Evolutionary conservation across 2,113 vertebrate genomes (phyloP), one percentile per base, ranked within the genome.

Genomic region (Heptranchias perlo): DNA sequence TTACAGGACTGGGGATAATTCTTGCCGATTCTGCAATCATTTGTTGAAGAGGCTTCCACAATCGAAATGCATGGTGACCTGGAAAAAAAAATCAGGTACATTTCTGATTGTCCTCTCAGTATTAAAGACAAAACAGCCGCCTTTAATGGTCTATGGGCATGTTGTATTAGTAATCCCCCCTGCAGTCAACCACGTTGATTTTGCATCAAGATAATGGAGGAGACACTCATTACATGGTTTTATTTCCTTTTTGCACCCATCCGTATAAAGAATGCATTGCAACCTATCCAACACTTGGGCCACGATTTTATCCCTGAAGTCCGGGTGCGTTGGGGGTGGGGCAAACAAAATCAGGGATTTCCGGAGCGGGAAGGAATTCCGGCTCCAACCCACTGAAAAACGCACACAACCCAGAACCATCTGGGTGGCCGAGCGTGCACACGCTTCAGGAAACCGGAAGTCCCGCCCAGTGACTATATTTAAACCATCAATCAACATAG

Each of bases 41-140:
- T 96, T 99, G 98, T 96, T 98, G 98, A 91, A 99, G 97, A 95
- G 99, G 99, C 96, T 98, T 99, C 99, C 99, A 99, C 95, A 99
- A 97, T 35, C 97, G 98, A 97, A 98, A 99, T 28, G 98, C 98
- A 7, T 98, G 99, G 95, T 98, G 98, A 96, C 99, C 99, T 99
- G 97, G 96, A 97, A 84, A 73, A 49, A 61, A 61, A 96, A 95
- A 28, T 61, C 18, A 82, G 93, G 35, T n/a, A 31, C 69, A 69
- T 69, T 69, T 69, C 64, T 52, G 1, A 25, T 95, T 2, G 44
- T 69, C 39, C 39, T 69, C 49, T 69, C 25, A 44, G n/a, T 58
- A 61, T 87, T 61, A 25, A 82, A 39, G n/a, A 35, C n/a, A 44
- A 82, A 69, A 28, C 31, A 69, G 69, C 25, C 7, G 8, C 5